Percentiles rank a stretch among this genome's conserved stretches.
phyloP scores from a whole-genome alignment of 2,113 vertebrate species.

The Micronycteris hirsuta region DNA sequence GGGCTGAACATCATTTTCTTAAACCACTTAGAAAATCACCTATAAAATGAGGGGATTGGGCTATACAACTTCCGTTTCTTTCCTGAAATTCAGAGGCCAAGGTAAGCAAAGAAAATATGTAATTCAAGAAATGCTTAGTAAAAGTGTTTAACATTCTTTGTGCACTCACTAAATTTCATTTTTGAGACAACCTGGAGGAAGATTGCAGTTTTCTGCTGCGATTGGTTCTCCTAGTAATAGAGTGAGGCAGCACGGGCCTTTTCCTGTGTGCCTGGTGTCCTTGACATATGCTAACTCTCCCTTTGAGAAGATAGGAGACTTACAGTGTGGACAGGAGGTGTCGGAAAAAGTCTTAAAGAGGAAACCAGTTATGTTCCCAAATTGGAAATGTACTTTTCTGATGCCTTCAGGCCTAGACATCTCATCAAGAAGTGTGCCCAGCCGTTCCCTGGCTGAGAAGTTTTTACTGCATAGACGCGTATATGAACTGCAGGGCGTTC shows the following conservation, averaged over 20 bases:
- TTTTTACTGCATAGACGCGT: slow-evolving; percentile 30
- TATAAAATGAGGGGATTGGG: background rate
- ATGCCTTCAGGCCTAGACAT: slow-evolving; percentile 70
- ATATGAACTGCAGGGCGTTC: slow-evolving; percentile 65
- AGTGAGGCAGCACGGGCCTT: slow-evolving; percentile 10
- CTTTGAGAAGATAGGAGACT: slow-evolving; percentile 66
- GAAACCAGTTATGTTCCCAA: slow-evolving; percentile 59
- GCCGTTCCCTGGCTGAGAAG: slow-evolving; percentile 54
- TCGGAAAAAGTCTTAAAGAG: slow-evolving; percentile 55
- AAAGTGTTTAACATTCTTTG: slow-evolving; percentile 41
- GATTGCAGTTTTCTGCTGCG: slow-evolving; percentile 59
- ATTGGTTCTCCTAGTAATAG: slow-evolving; percentile 53
- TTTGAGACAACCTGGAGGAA: slow-evolving; percentile 46
- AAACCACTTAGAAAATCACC: background rate
- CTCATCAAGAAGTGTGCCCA: slow-evolving; percentile 67
- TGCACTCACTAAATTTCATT: slow-evolving; percentile 49
- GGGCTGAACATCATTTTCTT: background rate
- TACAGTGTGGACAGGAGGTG: slow-evolving; percentile 63
- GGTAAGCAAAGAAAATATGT: background rate
- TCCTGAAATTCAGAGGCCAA: background rate
- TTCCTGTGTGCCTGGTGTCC: slow-evolving; percentile 30
- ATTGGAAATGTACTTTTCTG: slow-evolving; percentile 71
- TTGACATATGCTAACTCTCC: slow-evolving; percentile 69
- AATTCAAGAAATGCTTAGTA: slow-evolving; percentile 33
- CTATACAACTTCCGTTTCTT: background rate